phyloP scores from a whole-genome alignment of 2,797 vertebrate genomes.

The Chelon labrosus region DNA sequence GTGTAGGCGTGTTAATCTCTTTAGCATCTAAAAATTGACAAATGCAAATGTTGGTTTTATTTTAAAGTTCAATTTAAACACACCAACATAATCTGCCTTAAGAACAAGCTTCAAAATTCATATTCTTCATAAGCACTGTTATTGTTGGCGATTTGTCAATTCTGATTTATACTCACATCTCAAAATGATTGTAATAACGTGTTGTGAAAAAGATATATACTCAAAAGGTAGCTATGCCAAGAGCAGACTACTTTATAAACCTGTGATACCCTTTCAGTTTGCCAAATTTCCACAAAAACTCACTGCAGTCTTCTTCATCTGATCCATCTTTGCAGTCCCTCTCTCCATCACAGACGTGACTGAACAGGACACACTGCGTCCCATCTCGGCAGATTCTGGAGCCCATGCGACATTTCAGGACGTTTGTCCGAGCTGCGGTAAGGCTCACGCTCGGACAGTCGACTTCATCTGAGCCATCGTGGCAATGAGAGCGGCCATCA shows the following conservation, averaged over 20 bases:
- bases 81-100: no score
- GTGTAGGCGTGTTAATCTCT: neutral
- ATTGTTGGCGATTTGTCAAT: no score
- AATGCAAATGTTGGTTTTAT: neutral
- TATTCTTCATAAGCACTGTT: no score
- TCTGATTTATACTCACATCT: no score
- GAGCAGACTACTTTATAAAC: no score
- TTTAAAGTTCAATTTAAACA: neutral
- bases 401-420: slow-evolving; percentile 48
- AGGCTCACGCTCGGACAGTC: slow-evolving; percentile 39
- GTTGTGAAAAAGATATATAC: no score
- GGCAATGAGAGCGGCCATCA: slow-evolving; percentile 77
- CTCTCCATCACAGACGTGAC: slow-evolving; percentile 85
- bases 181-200: no score
- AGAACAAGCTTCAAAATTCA: no score
- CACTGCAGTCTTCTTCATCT: slow-evolving; percentile 86
- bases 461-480: slow-evolving; percentile 76
- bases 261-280: no score
- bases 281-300: slow-evolving; percentile 19
- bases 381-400: slow-evolving; percentile 77
- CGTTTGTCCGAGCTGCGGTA: neutral
- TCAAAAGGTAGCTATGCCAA: no score
- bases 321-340: slow-evolving; percentile 89
- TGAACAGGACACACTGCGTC: slow-evolving; percentile 76
- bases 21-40: neutral